These are phyloP conservation scores for Mamestra brassicae DNA, from an alignment of 2,888 invertebrate species.

Conservation along the genomic window DNA sequence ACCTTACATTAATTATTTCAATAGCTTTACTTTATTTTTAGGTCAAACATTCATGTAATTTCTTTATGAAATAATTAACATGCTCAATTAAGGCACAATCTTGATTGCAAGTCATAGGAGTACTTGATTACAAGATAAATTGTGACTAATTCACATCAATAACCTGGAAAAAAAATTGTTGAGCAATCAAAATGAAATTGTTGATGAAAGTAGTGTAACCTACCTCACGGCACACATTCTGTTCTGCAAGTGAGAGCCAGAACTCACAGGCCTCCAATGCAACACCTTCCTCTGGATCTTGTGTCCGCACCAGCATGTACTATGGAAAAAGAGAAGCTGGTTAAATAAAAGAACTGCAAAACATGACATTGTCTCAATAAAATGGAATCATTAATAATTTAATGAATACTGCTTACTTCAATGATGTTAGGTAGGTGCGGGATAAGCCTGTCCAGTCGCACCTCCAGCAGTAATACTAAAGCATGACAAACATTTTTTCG, in stretches of 20 bases:
- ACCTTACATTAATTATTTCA: not conserved
- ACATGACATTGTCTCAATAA: not conserved
- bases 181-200: not conserved
- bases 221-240: slow-evolving; percentile 96
- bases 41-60: not conserved
- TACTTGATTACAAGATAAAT: slow-evolving; percentile 1
- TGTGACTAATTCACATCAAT: not conserved
- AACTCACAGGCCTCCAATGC: slow-evolving; percentile 99
- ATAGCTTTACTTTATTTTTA: not conserved
- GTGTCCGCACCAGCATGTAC: slow-evolving; percentile 99
- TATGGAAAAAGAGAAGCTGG: slow-evolving; percentile 73
- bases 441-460: slow-evolving; percentile 97
- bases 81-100: slow-evolving; percentile 14
- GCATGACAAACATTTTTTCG: slow-evolving; percentile 99
- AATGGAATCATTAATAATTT: not conserved
- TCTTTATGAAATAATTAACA: not conserved
- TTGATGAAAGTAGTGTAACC: not conserved
- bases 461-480: slow-evolving; percentile 98
- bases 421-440: slow-evolving; percentile 99
- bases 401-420: slow-evolving; percentile 91
- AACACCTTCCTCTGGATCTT: slow-evolving; percentile 98
- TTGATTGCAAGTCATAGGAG: slow-evolving; percentile 10
- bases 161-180: not conserved
- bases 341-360: not conserved
- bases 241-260: slow-evolving; percentile 99